phyloP scores from a whole-genome alignment of 1,140 invertebrate species.

The Hylaeus anthracinus region DNA sequence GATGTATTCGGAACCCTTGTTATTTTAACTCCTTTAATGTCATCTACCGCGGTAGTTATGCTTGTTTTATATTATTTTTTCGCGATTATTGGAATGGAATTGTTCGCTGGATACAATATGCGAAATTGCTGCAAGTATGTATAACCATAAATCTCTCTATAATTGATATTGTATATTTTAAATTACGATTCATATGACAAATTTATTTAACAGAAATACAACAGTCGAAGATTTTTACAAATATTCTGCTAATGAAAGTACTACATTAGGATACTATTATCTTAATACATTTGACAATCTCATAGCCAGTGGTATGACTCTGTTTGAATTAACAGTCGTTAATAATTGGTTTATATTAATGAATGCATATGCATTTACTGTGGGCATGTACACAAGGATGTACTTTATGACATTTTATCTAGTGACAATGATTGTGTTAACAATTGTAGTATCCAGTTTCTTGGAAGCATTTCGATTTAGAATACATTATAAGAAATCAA shows the following conservation, averaged over 20 bases:
- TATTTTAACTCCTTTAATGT: slow-evolving; percentile 89
- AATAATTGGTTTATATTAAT: slow-evolving; percentile 97
- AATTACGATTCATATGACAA: slow-evolving; percentile 17
- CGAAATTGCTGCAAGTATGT: slow-evolving; percentile 93
- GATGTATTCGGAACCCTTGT: slow-evolving; percentile 95
- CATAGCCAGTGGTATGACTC: slow-evolving; percentile 88
- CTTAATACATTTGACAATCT: slow-evolving; percentile 93
- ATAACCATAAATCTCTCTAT: slow-evolving; percentile 16
- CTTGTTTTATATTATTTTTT: slow-evolving; percentile 95
- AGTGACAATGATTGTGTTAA: slow-evolving; percentile 95
- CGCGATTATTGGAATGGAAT: slow-evolving; percentile 95
- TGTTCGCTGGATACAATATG: slow-evolving; percentile 89
- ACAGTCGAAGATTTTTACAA: slow-evolving; percentile 93
- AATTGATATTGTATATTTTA: background rate
- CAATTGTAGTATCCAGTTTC: slow-evolving; percentile 94
- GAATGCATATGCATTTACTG: slow-evolving; percentile 90
- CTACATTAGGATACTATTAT: slow-evolving; percentile 91
- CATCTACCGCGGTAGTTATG: slow-evolving; percentile 90
- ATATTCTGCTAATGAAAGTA: slow-evolving; percentile 85
- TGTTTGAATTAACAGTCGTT: slow-evolving; percentile 95
- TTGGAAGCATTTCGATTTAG: slow-evolving; percentile 94
- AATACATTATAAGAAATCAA: slow-evolving; percentile 92
- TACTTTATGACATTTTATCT: slow-evolving; percentile 96
- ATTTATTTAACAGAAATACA: slow-evolving; percentile 85
- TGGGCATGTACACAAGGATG: slow-evolving; percentile 86